A percentile compares a stretch with the other conserved stretches of the same genome.
Conservation (phyloP, 2,888 invertebrate species). For the Archaeoteleia sp. region DNA sequence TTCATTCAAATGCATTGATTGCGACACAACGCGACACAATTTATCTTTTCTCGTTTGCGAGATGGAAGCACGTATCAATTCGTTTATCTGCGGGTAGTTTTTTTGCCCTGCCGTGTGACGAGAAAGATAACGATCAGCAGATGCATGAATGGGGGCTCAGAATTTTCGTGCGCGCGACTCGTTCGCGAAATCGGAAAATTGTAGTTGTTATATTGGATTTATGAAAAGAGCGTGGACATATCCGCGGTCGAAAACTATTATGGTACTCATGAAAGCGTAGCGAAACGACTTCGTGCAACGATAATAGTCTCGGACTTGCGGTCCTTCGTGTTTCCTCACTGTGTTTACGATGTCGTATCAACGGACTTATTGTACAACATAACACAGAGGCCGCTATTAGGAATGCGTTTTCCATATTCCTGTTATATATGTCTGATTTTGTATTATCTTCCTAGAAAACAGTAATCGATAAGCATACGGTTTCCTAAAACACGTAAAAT, state of each 20-base stretch:
- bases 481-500: not conserved
- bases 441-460: conserved; percentile 25
- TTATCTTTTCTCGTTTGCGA: conserved; percentile 14
- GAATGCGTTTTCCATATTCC: conserved; percentile 35
- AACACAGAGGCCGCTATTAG: conserved; percentile 24
- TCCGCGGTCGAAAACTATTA: conserved; percentile 50
- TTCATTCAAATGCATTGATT: conserved; percentile 25
- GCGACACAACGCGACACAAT: conserved; percentile 29
- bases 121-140: conserved; percentile 41
- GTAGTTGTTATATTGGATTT: conserved; percentile 42
- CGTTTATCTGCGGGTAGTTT: conserved; percentile 37
- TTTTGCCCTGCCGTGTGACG: conserved; percentile 20
- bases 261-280: conserved; percentile 41
- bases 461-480: not conserved
- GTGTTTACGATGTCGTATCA: conserved; percentile 46
- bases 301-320: conserved; percentile 50
- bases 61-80: conserved; percentile 23
- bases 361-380: conserved; percentile 32
- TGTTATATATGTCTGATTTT: conserved; percentile 26
- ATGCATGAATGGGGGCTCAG: conserved; percentile 23
- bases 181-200: conserved; percentile 43
- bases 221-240: conserved; percentile 49
- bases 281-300: conserved; percentile 48
- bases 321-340: conserved; percentile 44
- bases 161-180: conserved; percentile 29